Conservation (phyloP, 2,113 vertebrate species). For the Salvelinus alpinus region DNA sequence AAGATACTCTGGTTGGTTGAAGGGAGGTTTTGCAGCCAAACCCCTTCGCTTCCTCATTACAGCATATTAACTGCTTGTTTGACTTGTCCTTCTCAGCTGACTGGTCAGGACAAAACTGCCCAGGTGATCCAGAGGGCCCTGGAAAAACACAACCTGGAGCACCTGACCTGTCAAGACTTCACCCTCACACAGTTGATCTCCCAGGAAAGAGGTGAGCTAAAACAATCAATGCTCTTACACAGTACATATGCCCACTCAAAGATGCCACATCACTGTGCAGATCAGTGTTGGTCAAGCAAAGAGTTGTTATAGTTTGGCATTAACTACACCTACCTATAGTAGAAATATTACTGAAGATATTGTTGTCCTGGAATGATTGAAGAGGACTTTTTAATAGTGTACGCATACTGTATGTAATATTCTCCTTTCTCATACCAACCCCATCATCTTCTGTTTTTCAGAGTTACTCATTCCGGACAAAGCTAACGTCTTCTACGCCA, state of each 20-base stretch:
- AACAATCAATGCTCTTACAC: not conserved
- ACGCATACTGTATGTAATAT: not conserved
- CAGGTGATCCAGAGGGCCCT: slow-evolving; percentile 79
- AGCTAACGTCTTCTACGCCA: slow-evolving; percentile 86
- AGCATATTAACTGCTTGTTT: not conserved
- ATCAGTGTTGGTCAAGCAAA: no score
- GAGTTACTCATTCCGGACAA: slow-evolving; percentile 84
- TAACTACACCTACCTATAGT: no score
- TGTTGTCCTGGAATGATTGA: no score
- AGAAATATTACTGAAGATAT: no score
- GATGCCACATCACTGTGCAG: no score
- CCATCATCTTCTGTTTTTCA: slow-evolving; percentile 47
- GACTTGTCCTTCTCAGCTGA: slow-evolving; percentile 67
- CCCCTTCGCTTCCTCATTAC: not conserved
- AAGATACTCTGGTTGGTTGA: no score
- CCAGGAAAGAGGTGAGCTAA: slow-evolving; percentile 74
- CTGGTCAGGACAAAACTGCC: slow-evolving; percentile 84
- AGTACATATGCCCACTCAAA: not conserved
- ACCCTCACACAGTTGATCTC: slow-evolving; percentile 80
- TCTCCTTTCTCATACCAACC: not conserved
- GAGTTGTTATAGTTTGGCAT: no score
- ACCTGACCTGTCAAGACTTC: slow-evolving; percentile 69
- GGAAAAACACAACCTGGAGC: slow-evolving; percentile 79
- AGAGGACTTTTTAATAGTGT: no score
- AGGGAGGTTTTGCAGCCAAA: not conserved